phyloP scores from a whole-genome alignment of 2,113 vertebrate species.

The Vidua chalybeata region DNA sequence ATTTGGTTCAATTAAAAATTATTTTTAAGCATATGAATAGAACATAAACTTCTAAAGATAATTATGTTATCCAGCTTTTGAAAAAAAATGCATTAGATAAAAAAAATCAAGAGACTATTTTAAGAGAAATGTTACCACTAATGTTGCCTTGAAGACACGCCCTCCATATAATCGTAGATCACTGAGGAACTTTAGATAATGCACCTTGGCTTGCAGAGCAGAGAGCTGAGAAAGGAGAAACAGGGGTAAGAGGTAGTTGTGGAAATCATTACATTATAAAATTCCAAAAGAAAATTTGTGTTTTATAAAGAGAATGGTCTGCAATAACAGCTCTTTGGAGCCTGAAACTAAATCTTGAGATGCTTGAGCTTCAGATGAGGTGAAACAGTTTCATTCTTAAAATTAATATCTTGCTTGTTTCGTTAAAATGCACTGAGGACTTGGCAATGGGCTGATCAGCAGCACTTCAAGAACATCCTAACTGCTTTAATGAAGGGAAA shows the following conservation, averaged over 20 bases:
- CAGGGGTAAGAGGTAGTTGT: neutral
- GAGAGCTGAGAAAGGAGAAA: conserved; percentile 83
- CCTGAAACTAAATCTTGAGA: neutral
- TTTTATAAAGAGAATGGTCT: neutral
- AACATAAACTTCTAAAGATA: neutral
- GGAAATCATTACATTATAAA: neutral
- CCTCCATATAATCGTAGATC: conserved; percentile 95
- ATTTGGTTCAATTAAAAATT: neutral
- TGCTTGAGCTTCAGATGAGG: neutral
- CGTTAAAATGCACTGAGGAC: neutral
- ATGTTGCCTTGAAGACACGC: conserved; percentile 91
- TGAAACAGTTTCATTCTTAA: neutral
- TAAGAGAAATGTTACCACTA: conserved; percentile 82
- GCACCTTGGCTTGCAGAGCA: conserved; percentile 97
- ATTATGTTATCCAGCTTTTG: neutral
- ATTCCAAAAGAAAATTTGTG: neutral
- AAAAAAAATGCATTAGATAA: neutral
- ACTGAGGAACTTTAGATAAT: conserved; percentile 98
- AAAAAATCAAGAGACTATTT: neutral
- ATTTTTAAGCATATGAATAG: neutral
- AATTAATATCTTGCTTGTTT: neutral
- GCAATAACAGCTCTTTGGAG: neutral
- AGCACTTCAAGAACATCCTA: neutral
- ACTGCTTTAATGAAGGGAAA: neutral
- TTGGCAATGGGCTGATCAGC: neutral